Evolutionary conservation across 2,888 invertebrate genomes (phyloP).

Genomic region (Chloroclystis v-ata): DNA sequence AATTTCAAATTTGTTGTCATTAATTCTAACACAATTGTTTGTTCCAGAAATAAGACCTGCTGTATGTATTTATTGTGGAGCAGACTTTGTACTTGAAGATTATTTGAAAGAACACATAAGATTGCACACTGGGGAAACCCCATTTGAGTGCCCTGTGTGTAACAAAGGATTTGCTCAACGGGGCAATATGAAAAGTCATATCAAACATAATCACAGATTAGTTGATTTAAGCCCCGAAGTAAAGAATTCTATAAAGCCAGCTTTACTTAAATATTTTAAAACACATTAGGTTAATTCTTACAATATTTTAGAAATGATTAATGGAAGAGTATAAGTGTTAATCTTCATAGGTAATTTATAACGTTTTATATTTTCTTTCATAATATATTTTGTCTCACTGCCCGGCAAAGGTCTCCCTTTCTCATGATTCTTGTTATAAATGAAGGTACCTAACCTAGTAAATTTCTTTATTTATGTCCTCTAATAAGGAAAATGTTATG

Average conservation of each 20-base stretch:
- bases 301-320: too few species aligned
- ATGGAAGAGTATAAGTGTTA: too few species aligned
- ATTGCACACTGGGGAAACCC: conserved; percentile 71
- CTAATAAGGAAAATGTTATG: too few species aligned
- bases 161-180: conserved; percentile 67
- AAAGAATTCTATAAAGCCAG: conserved; percentile 60
- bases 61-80: conserved; percentile 58
- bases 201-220: conserved; percentile 56
- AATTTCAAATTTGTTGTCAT: not conserved
- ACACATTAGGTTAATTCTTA: conserved; percentile 6
- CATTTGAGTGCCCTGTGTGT: conserved; percentile 71
- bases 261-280: conserved; percentile 61
- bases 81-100: conserved; percentile 63
- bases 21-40: too few species aligned
- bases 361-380: too few species aligned
- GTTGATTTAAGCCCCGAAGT: conserved; percentile 58
- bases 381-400: too few species aligned
- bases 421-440: too few species aligned
- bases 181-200: conserved; percentile 71
- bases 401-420: too few species aligned
- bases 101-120: conserved; percentile 70
- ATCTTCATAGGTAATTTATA: too few species aligned
- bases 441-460: too few species aligned
- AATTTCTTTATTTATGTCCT: too few species aligned
- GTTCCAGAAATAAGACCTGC: conserved; percentile 67